Base-by-base conservation (phyloP, 2,888 invertebrate genomes). In the Pristionchus entomophagus region DNA sequence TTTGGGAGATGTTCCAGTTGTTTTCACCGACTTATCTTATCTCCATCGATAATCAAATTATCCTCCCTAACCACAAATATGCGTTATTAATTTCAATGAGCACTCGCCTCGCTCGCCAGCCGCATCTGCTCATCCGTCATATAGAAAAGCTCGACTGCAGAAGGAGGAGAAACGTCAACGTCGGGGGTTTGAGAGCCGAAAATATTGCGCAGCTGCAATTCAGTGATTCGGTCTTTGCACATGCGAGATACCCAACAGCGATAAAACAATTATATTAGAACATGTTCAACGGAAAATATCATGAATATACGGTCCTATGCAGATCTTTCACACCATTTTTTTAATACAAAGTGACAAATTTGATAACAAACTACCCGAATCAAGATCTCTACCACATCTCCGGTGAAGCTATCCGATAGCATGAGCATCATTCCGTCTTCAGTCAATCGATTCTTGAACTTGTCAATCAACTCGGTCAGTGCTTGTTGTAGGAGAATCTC, bases 101-200 rank as follows among this genome's bases (percentile, higher is more conserved):
- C n/a, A n/a, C n/a, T n/a, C 26, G 51, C 78, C 49, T 80, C 51
- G 19, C 32, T 22, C 19, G 19, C 51, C 78, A 17, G 5, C 1
- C 26, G 6, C 49, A 51, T 80, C 78, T 80, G 78, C 19, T 80
- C 51, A 17, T 80, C 78, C 6, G 78, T 80, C 78, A 51, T 49
- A 51, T 80, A 80, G 78, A 80, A 80, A 4, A 80, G 51, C 6
- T 51, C 26, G 35, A 80, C 19, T 0, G 51, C 51, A 6, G 78
- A 80, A 0, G 51, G 32, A 45, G 22, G 26, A 22, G 45, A 26
- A 2, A 29, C 51, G 35, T 80, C 78, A 19, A 1, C n/a, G n/a
- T n/a, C 10, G 51, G n/a, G 51, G 35, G 8, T 19, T 29, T 49
- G 51, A 19, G 51, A 51, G 6, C 3, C 6, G n/a, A 19, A 0